Conservation (phyloP, 53 echinoderm and acorn worm genomes). For the Patiria pectinifera region DNA sequence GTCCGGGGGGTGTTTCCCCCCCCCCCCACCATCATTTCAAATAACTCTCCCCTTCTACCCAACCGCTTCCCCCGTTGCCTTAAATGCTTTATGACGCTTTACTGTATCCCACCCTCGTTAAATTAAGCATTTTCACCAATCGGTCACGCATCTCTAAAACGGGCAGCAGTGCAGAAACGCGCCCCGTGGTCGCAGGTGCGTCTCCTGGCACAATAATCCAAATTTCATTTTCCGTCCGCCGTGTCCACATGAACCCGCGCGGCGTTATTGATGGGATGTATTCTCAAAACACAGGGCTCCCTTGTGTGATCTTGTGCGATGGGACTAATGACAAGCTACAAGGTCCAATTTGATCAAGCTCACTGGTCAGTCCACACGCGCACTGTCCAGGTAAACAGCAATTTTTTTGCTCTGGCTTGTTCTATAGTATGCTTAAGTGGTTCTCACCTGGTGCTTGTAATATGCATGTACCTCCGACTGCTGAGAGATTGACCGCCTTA, state of each 20-base stretch:
- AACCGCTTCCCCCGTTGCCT: not conserved
- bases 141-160: not conserved
- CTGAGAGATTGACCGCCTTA: not conserved
- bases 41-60: no score
- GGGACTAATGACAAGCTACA: not conserved
- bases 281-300: conserved; percentile 31
- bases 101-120: not conserved
- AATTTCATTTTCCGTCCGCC: conserved; percentile 10
- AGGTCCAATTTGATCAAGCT: not conserved
- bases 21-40: no score
- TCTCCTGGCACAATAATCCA: not conserved
- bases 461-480: not conserved
- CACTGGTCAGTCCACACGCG: no score
- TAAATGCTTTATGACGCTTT: not conserved
- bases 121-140: not conserved
- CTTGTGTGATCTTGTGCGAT: not conserved
- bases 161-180: not conserved
- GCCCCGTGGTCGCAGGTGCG: conserved; percentile 24
- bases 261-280: conserved; percentile 10
- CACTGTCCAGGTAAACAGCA: no score
- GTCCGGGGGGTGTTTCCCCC: no score
- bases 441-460: not conserved
- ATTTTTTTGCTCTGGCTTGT: not conserved
- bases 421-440: not conserved
- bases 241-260: not conserved